phyloP scores from a whole-genome alignment of 2,888 invertebrate species.

The Girardia tigrina region DNA sequence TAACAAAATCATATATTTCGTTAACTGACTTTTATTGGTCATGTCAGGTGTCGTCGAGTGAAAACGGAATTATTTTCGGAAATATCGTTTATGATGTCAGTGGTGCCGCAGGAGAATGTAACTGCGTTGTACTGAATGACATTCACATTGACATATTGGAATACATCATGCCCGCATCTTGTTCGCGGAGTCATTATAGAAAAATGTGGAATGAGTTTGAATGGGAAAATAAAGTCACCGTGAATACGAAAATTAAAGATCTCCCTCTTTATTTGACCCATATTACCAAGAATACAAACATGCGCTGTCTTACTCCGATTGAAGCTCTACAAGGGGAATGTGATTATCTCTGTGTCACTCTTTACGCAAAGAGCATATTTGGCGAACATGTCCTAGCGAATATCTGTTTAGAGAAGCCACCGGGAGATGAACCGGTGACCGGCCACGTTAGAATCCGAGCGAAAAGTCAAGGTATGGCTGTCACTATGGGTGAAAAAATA shows the following conservation, averaged over 20 bases:
- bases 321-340: constrained; percentile 66
- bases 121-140: constrained; percentile 93
- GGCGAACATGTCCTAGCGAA: constrained; percentile 98
- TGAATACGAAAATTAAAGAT: constrained; percentile 76
- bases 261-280: constrained; percentile 80
- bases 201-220: constrained; percentile 99
- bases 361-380: constrained; percentile 85
- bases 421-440: constrained; percentile 63
- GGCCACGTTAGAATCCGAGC: constrained; percentile 95
- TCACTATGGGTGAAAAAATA: constrained; percentile 93
- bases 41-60: constrained; percentile 92
- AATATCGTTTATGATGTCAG: constrained; percentile 89
- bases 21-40: too few relatives aligned
- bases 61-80: constrained; percentile 97
- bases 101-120: constrained; percentile 76
- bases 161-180: constrained; percentile 65
- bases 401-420: constrained; percentile 78
- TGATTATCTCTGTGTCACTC: constrained; percentile 97
- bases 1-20: too few relatives aligned
- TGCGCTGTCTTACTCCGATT: constrained; percentile 85
- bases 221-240: constrained; percentile 98
- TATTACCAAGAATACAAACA: constrained; percentile 81
- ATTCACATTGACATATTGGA: constrained; percentile 99
- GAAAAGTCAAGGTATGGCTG: constrained; percentile 97
- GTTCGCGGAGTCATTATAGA: constrained; percentile 86